Evolutionary conservation across 2,113 vertebrate genomes (phyloP).

Genomic region (Tinamus guttatus): DNA sequence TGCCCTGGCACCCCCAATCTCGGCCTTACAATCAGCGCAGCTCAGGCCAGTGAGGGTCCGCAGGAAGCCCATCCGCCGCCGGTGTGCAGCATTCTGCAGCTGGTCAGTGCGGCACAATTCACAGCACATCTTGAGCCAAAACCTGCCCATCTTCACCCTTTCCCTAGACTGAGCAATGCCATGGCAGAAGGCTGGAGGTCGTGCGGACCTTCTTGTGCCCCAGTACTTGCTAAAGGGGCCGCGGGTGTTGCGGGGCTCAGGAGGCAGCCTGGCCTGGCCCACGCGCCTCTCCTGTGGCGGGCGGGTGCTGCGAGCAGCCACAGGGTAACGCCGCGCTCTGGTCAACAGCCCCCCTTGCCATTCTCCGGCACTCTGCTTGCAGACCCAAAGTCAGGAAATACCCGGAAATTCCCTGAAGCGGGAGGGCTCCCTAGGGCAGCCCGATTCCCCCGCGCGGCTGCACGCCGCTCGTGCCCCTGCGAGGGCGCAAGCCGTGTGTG

Average conservation of each 20-base stretch:
- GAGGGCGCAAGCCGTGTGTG: rapidly evolving
- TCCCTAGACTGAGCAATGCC: neutral
- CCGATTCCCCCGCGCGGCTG: neutral
- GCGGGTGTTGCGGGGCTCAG: no score
- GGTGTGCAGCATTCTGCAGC: neutral
- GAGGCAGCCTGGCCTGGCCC: neutral
- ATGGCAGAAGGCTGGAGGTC: neutral
- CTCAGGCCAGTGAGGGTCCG: neutral
- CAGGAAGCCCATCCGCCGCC: neutral
- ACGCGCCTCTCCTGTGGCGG: no score
- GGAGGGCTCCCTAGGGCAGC: neutral
- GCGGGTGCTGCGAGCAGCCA: no score
- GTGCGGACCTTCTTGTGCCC: neutral
- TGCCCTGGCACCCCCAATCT: neutral
- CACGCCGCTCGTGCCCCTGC: neutral
- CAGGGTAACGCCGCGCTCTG: neutral
- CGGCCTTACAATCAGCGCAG: neutral
- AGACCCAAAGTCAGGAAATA: neutral
- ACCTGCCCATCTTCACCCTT: neutral
- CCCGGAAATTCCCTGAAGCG: neutral
- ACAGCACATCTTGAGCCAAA: neutral
- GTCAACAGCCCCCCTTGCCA: neutral
- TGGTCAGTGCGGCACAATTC: neutral
- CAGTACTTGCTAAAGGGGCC: neutral
- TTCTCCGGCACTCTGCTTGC: neutral